Evolutionary conservation across 2,888 invertebrate genomes (phyloP).

Genomic region (Rhingia rostrata): DNA sequence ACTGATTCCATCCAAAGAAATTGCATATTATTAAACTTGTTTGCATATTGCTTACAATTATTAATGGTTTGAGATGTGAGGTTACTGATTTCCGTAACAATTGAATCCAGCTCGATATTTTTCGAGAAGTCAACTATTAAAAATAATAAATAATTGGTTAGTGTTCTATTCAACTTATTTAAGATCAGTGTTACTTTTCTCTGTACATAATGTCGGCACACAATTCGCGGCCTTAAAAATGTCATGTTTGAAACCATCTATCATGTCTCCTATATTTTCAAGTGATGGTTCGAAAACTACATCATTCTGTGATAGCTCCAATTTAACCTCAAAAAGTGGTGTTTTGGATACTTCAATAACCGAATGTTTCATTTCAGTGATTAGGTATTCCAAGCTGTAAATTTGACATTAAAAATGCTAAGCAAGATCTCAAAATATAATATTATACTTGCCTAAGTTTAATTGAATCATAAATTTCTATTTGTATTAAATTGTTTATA

Average conservation of each 20-base stretch:
- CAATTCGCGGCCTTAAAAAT: slow-evolving; percentile 47
- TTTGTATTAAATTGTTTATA: slow-evolving; percentile 40
- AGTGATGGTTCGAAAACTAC: slow-evolving; percentile 90
- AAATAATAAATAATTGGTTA: background rate
- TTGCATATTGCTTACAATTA: slow-evolving; percentile 78
- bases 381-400: slow-evolving; percentile 80
- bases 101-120: slow-evolving; percentile 5
- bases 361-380: slow-evolving; percentile 79
- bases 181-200: slow-evolving; percentile 13
- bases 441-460: slow-evolving; percentile 35
- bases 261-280: slow-evolving; percentile 88
- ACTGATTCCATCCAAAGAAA: slow-evolving; percentile 80
- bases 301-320: slow-evolving; percentile 88
- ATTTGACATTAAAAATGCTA: background rate
- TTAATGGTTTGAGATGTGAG: slow-evolving; percentile 75
- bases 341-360: slow-evolving; percentile 19
- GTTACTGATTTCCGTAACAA: slow-evolving; percentile 11
- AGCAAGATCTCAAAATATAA: background rate
- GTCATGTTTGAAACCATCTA: slow-evolving; percentile 79
- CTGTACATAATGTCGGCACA: slow-evolving; percentile 42
- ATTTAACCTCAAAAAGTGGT: slow-evolving; percentile 90
- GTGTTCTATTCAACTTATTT: background rate
- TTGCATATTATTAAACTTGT: slow-evolving; percentile 79
- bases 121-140: slow-evolving; percentile 31
- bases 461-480: slow-evolving; percentile 38